Conservation (phyloP, 2,888 invertebrate genomes). For the Trichacis sp. region DNA sequence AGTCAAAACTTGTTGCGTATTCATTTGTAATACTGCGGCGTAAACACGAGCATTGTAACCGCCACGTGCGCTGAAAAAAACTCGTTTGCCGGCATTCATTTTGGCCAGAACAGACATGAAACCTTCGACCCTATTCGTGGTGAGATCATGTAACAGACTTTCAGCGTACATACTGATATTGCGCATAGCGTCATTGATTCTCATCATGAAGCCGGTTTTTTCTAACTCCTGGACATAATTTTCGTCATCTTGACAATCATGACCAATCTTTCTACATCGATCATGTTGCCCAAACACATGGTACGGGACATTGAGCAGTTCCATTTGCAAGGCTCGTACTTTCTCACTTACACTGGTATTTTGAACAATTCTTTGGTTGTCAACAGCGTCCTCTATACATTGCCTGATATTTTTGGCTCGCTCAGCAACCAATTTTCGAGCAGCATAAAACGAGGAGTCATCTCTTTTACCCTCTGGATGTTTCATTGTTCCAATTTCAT, state of each 20-base stretch:
- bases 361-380: no score
- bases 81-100: slow-evolving; percentile 21
- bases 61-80: neutral
- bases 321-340: neutral
- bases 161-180: neutral
- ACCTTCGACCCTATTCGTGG: slow-evolving; percentile 17
- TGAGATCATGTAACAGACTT: slow-evolving; percentile 1
- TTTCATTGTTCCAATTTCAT: neutral
- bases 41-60: neutral
- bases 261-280: neutral
- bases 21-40: slow-evolving; percentile 5
- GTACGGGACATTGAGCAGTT: neutral
- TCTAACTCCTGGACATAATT: neutral
- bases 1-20: slow-evolving; percentile 10
- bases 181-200: neutral
- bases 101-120: slow-evolving; percentile 28
- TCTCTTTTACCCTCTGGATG: neutral
- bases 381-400: no score
- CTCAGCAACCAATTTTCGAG: neutral
- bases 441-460: neutral
- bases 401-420: no score
- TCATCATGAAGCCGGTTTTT: neutral
- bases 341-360: no score
- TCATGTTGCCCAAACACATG: neutral
- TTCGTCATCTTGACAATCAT: neutral